Evolutionary conservation across 2,113 vertebrate genomes (phyloP).

Genomic region (Rhabdomys dilectus): DNA sequence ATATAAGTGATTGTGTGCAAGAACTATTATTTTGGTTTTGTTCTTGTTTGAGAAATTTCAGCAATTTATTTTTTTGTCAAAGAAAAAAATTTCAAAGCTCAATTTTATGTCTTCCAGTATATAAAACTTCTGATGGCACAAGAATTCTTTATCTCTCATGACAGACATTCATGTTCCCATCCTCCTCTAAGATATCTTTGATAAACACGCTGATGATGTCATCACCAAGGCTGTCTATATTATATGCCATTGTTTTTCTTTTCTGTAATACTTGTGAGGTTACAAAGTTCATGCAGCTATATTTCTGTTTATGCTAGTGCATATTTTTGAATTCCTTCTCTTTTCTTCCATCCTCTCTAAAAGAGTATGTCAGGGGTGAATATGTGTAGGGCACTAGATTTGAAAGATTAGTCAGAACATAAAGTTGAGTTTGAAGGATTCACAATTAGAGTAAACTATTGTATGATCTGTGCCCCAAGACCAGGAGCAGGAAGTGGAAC

Average conservation of each 20-base stretch:
- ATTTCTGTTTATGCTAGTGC: background rate
- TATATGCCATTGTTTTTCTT: background rate
- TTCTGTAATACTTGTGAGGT: background rate
- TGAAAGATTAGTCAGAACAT: background rate
- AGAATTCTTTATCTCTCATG: background rate
- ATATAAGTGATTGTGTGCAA: background rate
- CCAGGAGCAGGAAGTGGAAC: background rate
- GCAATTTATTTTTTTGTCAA: background rate
- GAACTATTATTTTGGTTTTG: background rate
- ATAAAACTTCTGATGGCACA: background rate
- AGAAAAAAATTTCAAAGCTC: background rate
- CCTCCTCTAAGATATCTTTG: background rate
- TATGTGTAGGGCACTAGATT: background rate
- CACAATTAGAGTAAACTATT: background rate
- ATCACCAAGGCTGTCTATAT: background rate
- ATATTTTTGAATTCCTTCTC: background rate
- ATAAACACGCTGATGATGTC: background rate
- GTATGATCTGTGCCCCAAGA: accelerated
- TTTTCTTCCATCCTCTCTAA: background rate
- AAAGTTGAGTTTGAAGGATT: background rate
- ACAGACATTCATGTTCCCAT: accelerated
- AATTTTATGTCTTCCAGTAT: background rate
- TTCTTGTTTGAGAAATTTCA: background rate
- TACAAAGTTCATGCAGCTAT: background rate
- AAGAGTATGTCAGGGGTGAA: background rate